Percentiles rank a stretch among this genome's conserved stretches.
Evolutionary conservation across 2,888 invertebrate genomes (phyloP).

Genomic region (Amblyjoppa proteus): DNA sequence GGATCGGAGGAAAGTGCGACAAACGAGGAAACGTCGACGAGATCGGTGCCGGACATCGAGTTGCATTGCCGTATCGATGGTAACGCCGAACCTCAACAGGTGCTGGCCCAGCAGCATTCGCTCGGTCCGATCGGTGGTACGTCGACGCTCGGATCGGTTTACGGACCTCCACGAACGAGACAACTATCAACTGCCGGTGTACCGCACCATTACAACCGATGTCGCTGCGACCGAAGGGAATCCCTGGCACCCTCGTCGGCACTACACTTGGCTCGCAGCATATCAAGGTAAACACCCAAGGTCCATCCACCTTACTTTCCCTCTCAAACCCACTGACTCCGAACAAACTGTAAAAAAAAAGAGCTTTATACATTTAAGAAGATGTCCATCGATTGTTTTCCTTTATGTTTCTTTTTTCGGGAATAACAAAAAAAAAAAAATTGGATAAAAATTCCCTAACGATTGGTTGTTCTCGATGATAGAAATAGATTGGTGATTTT

Average conservation of each 20-base stretch:
- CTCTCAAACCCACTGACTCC: not conserved
- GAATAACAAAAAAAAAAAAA: too few relatives aligned
- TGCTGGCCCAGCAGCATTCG: constrained; percentile 69
- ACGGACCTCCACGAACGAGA: constrained; percentile 70
- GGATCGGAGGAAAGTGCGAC: constrained; percentile 93
- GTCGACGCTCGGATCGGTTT: constrained; percentile 68
- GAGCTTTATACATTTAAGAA: too few relatives aligned
- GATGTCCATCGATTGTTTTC: too few relatives aligned
- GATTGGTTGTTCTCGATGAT: too few relatives aligned
- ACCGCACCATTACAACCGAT: constrained; percentile 84
- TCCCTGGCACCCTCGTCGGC: constrained; percentile 93
- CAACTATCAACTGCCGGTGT: constrained; percentile 70
- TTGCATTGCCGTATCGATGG: constrained; percentile 89
- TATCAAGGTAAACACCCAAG: constrained; percentile 86
- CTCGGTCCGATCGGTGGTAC: constrained; percentile 63
- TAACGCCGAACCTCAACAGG: constrained; percentile 82
- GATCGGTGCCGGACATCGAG: constrained; percentile 94
- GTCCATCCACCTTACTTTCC: constrained; percentile 3
- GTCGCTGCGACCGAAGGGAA: constrained; percentile 92
- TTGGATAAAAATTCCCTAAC: too few relatives aligned
- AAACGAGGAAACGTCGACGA: constrained; percentile 89
- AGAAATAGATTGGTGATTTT: too few relatives aligned
- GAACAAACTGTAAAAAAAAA: not conserved
- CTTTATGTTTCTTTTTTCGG: too few relatives aligned
- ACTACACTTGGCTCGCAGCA: constrained; percentile 92